Conservation (phyloP, 1,140 invertebrate genomes). For the Drosophila burlai region DNA sequence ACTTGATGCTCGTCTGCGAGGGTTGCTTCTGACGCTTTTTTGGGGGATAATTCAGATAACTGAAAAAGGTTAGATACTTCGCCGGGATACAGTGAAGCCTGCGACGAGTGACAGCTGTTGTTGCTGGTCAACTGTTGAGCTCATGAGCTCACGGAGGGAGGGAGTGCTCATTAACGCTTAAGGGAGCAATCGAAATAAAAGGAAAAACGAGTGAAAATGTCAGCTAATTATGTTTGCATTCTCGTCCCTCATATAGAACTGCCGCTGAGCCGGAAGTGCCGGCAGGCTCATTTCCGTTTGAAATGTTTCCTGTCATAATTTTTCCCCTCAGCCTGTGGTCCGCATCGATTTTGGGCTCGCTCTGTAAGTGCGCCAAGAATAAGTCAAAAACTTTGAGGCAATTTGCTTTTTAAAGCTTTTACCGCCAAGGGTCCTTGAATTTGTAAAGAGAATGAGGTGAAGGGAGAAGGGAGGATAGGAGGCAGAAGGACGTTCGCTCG, state of each 20-base stretch:
- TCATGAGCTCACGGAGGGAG: background rate
- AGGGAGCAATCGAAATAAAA: constrained; percentile 21
- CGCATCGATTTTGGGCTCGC: constrained; percentile 52
- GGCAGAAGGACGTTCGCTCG: constrained; percentile 10
- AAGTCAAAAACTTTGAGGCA: constrained; percentile 67
- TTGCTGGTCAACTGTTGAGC: constrained; percentile 61
- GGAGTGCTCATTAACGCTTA: constrained; percentile 50
- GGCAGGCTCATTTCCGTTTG: constrained; percentile 72
- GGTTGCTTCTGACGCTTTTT: constrained; percentile 39
- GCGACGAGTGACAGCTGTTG: constrained; percentile 32
- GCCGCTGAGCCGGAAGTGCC: constrained; percentile 59
- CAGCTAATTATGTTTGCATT: constrained; percentile 66
- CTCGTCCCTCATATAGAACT: constrained; percentile 23
- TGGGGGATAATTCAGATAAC: constrained; percentile 19
- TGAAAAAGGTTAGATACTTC: constrained; percentile 49
- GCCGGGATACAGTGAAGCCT: constrained; percentile 37
- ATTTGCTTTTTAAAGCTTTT: constrained; percentile 69
- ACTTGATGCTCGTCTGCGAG: constrained; percentile 31
- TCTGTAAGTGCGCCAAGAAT: constrained; percentile 64
- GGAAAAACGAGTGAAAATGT: constrained; percentile 56
- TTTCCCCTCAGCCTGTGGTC: background rate
- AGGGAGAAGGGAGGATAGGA: background rate
- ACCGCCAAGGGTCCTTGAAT: constrained; percentile 35
- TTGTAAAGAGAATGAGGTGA: background rate
- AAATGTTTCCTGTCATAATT: constrained; percentile 77